Evolutionary conservation across 2,888 invertebrate species (phyloP).

Genomic region (Andrena bucephala): DNA sequence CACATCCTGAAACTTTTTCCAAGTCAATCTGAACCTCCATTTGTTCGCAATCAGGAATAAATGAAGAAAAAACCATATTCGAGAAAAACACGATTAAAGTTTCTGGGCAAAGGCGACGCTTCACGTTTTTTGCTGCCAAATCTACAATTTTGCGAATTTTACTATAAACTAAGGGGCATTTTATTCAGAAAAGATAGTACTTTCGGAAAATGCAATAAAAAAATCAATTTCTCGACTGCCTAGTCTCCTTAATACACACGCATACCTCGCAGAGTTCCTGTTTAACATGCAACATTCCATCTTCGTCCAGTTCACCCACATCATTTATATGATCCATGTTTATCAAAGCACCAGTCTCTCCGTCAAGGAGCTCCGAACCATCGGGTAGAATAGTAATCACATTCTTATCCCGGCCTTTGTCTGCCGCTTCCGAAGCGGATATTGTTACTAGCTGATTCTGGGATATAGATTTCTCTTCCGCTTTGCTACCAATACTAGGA

Average conservation of each 20-base stretch:
- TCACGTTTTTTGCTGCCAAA: too few species aligned
- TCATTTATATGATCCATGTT: conserved; percentile 75
- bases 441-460: conserved; percentile 69
- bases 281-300: conserved; percentile 76
- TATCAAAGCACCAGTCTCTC: conserved; percentile 69
- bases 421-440: conserved; percentile 60
- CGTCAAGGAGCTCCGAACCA: conserved; percentile 71
- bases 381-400: conserved; percentile 74
- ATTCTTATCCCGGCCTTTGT: conserved; percentile 67
- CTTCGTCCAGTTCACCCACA: conserved; percentile 72
- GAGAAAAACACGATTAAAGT: too few species aligned
- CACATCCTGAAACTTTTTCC: too few species aligned
- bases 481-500: conserved; percentile 27
- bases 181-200: too few species aligned
- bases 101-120: too few species aligned
- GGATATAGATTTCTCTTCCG: conserved; percentile 48
- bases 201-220: too few species aligned
- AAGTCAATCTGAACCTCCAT: too few species aligned
- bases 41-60: too few species aligned
- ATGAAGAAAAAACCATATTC: too few species aligned
- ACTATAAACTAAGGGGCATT: too few species aligned
- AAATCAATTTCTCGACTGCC: too few species aligned
- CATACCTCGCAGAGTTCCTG: conserved; percentile 78
- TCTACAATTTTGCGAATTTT: too few species aligned
- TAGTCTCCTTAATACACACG: conserved; percentile 9